A percentile compares a stretch with the other conserved stretches of the same genome.
phyloP scores from a whole-genome alignment of 2,113 vertebrate species.

The Siphamia tubifer region DNA sequence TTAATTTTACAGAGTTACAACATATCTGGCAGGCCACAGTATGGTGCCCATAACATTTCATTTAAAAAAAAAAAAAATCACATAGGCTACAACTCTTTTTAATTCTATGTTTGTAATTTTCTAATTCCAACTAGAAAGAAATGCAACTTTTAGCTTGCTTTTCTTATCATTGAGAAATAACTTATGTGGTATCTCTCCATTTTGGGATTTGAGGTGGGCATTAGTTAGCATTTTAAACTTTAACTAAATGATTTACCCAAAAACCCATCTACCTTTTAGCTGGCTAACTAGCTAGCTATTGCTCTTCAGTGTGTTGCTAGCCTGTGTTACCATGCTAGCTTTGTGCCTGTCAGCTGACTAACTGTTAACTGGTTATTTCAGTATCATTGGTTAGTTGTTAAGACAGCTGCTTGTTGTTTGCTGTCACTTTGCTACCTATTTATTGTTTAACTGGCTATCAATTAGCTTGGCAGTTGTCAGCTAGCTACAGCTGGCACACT shows the following conservation, averaged over 20 bases:
- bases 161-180: conserved; percentile 5
- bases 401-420: neutral
- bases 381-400: neutral
- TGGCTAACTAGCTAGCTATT: conserved; percentile 26
- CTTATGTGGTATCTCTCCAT: neutral
- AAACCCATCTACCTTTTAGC: conserved; percentile 15
- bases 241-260: neutral
- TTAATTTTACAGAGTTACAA: conserved; percentile 30
- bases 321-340: conserved; percentile 24
- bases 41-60: neutral
- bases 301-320: conserved; percentile 29
- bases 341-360: conserved; percentile 53
- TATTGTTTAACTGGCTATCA: conserved; percentile 13
- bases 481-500: conserved; percentile 24
- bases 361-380: conserved; percentile 15
- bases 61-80: no score
- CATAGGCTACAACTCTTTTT: no score
- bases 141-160: conserved; percentile 2
- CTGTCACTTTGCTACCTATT: conserved; percentile 18
- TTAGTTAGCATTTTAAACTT: neutral
- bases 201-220: neutral
- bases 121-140: no score
- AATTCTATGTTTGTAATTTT: neutral
- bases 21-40: neutral
- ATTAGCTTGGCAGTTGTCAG: conserved; percentile 38